Conservation (phyloP, 1,140 invertebrate species). For the Drosophila sp. region DNA sequence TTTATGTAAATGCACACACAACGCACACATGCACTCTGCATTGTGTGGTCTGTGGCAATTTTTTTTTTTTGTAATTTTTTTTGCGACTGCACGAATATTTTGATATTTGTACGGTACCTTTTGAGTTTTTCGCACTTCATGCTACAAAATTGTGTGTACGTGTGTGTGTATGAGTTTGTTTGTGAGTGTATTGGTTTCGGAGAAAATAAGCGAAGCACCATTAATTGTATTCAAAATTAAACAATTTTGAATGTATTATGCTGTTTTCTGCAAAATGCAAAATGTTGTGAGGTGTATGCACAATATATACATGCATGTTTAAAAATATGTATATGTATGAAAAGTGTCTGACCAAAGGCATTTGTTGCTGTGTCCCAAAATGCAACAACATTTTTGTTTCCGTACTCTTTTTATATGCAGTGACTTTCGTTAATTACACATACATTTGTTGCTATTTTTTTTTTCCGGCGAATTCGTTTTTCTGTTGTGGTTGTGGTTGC, state of each 20-base stretch:
- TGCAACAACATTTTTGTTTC: slow-evolving; percentile 32
- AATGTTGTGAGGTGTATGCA: slow-evolving; percentile 18
- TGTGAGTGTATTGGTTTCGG: slow-evolving; percentile 18
- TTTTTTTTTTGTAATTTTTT: slow-evolving; percentile 56
- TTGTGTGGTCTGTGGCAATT: slow-evolving; percentile 46
- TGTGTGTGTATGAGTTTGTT: slow-evolving; percentile 5
- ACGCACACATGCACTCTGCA: slow-evolving; percentile 40
- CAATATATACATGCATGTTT: slow-evolving; percentile 8
- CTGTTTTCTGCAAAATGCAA: slow-evolving; percentile 33
- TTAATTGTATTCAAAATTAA: slow-evolving; percentile 27
- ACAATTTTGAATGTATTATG: slow-evolving; percentile 32
- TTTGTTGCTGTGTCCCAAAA: slow-evolving; percentile 43
- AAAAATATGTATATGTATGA: slow-evolving; percentile 4
- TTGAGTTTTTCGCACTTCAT: slow-evolving; percentile 60
- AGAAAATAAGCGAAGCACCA: slow-evolving; percentile 33
- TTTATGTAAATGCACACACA: slow-evolving; percentile 49
- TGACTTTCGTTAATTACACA: slow-evolving; percentile 35
- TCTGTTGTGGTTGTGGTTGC: slow-evolving; percentile 48
- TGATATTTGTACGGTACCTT: slow-evolving; percentile 51
- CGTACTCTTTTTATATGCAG: slow-evolving; percentile 21
- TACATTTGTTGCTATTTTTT: slow-evolving; percentile 45
- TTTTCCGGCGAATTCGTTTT: slow-evolving; percentile 48
- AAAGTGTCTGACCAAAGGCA: slow-evolving; percentile 25
- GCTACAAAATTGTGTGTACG: slow-evolving; percentile 27
- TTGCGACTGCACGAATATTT: slow-evolving; percentile 56